Evolutionary conservation across 2,113 vertebrate species (phyloP).

Genomic region (Ciconia stormi): DNA sequence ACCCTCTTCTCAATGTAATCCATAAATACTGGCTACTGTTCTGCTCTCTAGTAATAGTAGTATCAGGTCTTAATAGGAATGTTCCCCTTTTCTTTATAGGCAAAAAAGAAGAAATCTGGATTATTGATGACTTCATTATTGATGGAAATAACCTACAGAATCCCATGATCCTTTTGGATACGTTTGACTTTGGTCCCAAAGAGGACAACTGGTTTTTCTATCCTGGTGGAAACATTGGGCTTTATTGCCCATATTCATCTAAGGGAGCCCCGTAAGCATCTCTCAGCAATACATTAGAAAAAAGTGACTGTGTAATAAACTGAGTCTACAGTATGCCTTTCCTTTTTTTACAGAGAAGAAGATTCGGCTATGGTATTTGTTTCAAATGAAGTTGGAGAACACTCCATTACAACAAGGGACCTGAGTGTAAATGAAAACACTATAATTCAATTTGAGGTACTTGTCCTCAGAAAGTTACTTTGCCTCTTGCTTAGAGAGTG

Average conservation of each 20-base stretch:
- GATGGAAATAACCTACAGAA: slow-evolving; percentile 91
- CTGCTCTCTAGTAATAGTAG: neutral
- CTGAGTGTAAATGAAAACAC: slow-evolving; percentile 95
- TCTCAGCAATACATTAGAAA: neutral
- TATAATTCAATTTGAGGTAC: slow-evolving; percentile 97
- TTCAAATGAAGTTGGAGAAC: slow-evolving; percentile 94
- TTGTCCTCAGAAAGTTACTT: slow-evolving; percentile 6
- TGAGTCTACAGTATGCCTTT: neutral
- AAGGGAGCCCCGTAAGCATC: slow-evolving; percentile 88
- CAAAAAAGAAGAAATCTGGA: slow-evolving; percentile 98
- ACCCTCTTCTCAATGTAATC: neutral
- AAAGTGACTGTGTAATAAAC: neutral
- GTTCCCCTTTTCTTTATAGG: slow-evolving; percentile 74
- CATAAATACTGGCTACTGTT: neutral
- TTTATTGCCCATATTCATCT: slow-evolving; percentile 94
- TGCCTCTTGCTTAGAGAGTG: neutral
- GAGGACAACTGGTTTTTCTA: slow-evolving; percentile 96
- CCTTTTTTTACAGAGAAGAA: slow-evolving; percentile 82
- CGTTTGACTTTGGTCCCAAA: slow-evolving; percentile 90
- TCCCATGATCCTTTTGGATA: slow-evolving; percentile 86
- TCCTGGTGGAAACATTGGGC: slow-evolving; percentile 93
- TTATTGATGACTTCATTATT: slow-evolving; percentile 95
- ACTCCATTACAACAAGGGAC: slow-evolving; percentile 94
- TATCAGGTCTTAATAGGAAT: neutral
- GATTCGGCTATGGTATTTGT: slow-evolving; percentile 98